Evolutionary conservation across 2,888 invertebrate species (phyloP), one percentile per base, ranked within the genome.

Genomic region (Linyphia triangularis): DNA sequence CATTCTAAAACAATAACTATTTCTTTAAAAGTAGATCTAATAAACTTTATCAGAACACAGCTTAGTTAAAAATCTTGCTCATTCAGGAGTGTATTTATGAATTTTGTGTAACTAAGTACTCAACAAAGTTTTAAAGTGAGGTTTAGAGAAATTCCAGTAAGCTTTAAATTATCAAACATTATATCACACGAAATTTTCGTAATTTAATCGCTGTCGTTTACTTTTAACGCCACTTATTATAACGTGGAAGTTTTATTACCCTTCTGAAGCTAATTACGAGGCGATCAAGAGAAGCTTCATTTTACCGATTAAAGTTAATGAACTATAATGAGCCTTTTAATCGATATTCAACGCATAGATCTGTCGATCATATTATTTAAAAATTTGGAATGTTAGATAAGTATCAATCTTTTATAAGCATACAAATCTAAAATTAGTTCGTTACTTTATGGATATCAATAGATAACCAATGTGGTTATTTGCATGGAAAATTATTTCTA

Each of bases 291-390:
- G 70, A 57, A 28, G 61, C 43, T 43, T 72, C 72, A 43, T 82
- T 72, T 82, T 59, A 63, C 37, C 61, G 70, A 82, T 82, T 82
- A 82, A 24, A 43, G 72, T 61, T 82, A 82, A 82, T 82, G 82
- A 82, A 82, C 82, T 82, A 72, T 82, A 82, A 82, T 82, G 82
- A 61, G 43, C 61, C 30, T 72, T 72, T 72, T 72, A 82, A 82
- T 82, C 72, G 70, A 82, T 82, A n/a, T 57, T 72, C 9, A 43
- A 5, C 5, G n/a, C 5, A 82, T 82, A 37, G 59, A 82, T 72
- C 28, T n/a, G 72, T 82, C 22, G 82, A 81, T 81, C 69, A 69
- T 26, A n/a, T 24, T 4, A 26, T 30, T 81, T 69, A 69, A 69
- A 81, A 69, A 81, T 69, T 51, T 19, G 67, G 57, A 79, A 28